Evolutionary conservation across 2,888 invertebrate species (phyloP).

Genomic region (Eupithecia exiguata): DNA sequence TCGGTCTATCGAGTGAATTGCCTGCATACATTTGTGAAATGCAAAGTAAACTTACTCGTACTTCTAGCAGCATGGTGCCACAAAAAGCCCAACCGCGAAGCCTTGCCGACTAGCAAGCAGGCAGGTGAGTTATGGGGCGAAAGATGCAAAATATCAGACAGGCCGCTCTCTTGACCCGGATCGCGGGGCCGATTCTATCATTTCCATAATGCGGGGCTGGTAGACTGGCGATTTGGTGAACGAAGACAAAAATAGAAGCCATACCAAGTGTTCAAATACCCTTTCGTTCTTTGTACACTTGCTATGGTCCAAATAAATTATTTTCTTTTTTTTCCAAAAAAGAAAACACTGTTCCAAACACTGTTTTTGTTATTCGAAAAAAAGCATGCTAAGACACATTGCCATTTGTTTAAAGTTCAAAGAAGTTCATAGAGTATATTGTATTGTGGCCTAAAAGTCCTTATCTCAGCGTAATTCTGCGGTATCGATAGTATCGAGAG

Average conservation of each 20-base stretch:
- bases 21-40: neutral
- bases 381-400: neutral
- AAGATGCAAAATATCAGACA: conserved; percentile 35
- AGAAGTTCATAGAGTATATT: neutral
- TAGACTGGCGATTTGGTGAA: neutral
- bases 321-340: too few species aligned
- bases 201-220: conserved; percentile 28
- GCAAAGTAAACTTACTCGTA: neutral
- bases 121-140: conserved; percentile 32
- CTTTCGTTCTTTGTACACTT: too few species aligned
- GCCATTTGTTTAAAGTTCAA: neutral
- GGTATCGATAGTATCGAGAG: too few species aligned
- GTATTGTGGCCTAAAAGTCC: neutral
- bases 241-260: neutral
- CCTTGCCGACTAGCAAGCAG: conserved; percentile 31
- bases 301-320: too few species aligned
- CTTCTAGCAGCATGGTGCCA: neutral
- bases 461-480: neutral
- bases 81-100: conserved; percentile 15
- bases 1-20: too few species aligned
- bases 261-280: too few species aligned
- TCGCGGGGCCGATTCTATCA: conserved; percentile 37
- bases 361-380: too few species aligned
- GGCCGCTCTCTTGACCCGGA: conserved; percentile 33
- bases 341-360: too few species aligned